Evolutionary conservation across 2,113 vertebrate species (phyloP), one percentile per base, ranked within the genome.

Genomic region (Trachemys scripta): DNA sequence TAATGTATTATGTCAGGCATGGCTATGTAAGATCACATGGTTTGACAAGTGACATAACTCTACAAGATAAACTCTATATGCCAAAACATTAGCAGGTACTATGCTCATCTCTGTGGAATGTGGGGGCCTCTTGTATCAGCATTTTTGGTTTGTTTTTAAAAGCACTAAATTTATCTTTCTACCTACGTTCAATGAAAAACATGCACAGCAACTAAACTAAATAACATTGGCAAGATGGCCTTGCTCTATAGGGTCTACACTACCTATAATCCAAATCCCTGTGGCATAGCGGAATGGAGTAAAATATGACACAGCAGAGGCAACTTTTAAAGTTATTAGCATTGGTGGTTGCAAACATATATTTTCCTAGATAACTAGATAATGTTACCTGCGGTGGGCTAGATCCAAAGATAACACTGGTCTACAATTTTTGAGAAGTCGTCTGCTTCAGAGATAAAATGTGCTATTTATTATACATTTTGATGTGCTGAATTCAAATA

Each of bases 71-170:
- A 93, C 80, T 10, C 31, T 89, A 27, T 84, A 22, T 90, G 86
- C 93, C 94, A 95, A 97, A 54, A 97, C 95, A 96, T 90, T 94
- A 96, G 35, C 72, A 97, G 95, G 42, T 72, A 6, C 14, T 86
- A 49, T 83, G 47, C 86, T 97, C 85, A 85, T 94, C 90, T 92
- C 89, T 69, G 90, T 94, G 92, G 53, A 94, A 90, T 9, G 22
- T 79, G 56, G 86, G 90, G 90, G 85, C 27, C 31, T 90, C 56
- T 53, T 49, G 9, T 79, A 90, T 53, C 78, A 90, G 42, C 45
- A 84, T 20, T 1, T 1, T 50, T 92, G 92, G 31, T 65, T 65
- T 65, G 31, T 65, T 65, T 65, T 62, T 78, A 59, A 87, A 87
- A 72, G 2, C 80, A 42, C 47, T 85, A 95, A 91, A 84, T 90